Evolutionary conservation across 2,113 vertebrate genomes (phyloP).

Genomic region (Desmodus rotundus): DNA sequence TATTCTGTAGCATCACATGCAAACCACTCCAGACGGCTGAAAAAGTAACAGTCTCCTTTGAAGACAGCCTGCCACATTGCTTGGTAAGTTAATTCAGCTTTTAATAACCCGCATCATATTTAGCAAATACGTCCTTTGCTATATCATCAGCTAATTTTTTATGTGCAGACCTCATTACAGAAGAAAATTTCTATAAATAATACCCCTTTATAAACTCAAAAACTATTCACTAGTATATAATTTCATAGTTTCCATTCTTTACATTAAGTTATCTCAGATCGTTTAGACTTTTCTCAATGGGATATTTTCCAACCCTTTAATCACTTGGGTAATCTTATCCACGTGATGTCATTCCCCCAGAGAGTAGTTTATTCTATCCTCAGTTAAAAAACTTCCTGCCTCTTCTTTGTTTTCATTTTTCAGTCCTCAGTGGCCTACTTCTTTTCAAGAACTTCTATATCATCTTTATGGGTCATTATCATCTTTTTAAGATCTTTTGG

Average conservation of each 20-base stretch:
- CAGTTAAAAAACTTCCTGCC: slow-evolving; percentile 14
- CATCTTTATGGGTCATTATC: neutral
- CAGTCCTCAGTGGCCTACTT: neutral
- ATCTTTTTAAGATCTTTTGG: slow-evolving; percentile 12
- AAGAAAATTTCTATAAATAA: slow-evolving; percentile 32
- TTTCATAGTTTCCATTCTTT: slow-evolving; percentile 19
- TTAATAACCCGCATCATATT: slow-evolving; percentile 7
- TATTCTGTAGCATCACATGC: neutral
- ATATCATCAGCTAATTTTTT: slow-evolving; percentile 19
- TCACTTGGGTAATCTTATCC: slow-evolving; percentile 42
- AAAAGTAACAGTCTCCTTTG: neutral
- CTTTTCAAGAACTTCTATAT: slow-evolving; percentile 11
- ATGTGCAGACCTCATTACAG: neutral
- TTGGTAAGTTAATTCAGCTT: slow-evolving; percentile 14
- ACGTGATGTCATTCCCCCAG: slow-evolving; percentile 21
- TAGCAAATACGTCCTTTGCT: neutral
- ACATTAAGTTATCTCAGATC: slow-evolving; percentile 6
- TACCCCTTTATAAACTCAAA: neutral
- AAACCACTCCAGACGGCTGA: slow-evolving; percentile 21
- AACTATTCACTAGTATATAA: slow-evolving; percentile 25
- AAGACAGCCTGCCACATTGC: neutral
- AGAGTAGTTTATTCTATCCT: slow-evolving; percentile 36
- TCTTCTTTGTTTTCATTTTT: slow-evolving; percentile 54
- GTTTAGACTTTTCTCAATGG: slow-evolving; percentile 44
- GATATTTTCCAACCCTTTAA: slow-evolving; percentile 60